phyloP scores from a whole-genome alignment of 2,113 vertebrate genomes.

The Brienomyrus brachyistius region DNA sequence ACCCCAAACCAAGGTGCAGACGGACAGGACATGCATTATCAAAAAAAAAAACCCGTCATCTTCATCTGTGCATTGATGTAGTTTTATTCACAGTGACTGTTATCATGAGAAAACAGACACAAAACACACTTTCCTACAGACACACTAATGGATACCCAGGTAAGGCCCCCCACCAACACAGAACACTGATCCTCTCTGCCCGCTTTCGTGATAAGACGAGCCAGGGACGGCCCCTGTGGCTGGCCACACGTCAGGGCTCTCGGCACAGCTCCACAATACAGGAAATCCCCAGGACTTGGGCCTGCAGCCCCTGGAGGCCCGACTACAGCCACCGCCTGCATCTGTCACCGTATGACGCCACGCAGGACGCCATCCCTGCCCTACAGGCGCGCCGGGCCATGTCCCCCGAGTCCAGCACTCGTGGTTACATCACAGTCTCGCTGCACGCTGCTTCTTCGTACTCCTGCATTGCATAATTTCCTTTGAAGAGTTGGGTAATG shows the following conservation, averaged over 20 bases:
- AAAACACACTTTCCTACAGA: background rate
- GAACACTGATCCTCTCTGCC: background rate
- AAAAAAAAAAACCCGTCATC: background rate
- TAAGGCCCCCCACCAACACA: background rate
- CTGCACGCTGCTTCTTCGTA: background rate
- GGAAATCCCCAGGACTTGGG: background rate
- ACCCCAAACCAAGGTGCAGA: background rate
- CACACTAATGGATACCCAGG: background rate
- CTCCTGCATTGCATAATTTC: constrained; percentile 8
- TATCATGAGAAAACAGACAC: background rate
- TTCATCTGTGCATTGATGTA: background rate
- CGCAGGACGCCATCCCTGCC: background rate
- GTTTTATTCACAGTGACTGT: background rate
- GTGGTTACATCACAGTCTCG: background rate
- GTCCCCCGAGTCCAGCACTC: background rate
- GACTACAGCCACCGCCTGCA: background rate
- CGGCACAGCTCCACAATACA: background rate
- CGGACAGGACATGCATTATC: background rate
- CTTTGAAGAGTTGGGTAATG: constrained; percentile 5
- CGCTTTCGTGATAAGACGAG: background rate
- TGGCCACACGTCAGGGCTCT: background rate
- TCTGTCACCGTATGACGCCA: background rate
- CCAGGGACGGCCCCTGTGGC: background rate
- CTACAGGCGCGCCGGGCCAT: background rate
- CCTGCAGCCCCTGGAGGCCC: background rate